Evolutionary conservation across 2,113 vertebrate genomes (phyloP), one percentile per base, ranked within the genome.

Genomic region (Montifringilla adamsi): DNA sequence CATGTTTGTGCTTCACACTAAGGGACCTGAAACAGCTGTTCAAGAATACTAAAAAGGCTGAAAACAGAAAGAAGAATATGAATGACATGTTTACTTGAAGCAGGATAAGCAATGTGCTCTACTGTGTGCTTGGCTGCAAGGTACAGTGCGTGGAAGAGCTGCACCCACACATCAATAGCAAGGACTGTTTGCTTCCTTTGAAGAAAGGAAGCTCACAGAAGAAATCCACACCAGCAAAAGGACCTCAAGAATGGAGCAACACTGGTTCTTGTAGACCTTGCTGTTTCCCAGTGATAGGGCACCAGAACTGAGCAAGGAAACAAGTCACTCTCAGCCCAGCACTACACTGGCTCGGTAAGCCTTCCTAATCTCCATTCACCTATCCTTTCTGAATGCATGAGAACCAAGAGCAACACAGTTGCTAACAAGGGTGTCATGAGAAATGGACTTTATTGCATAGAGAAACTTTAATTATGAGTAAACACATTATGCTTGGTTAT

Each of bases 121-220:
- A 31, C 22, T 58, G 4, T 2, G 33, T 63, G 13, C 47, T 62
- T 69, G 12, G 39, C 18, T 77, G 62, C 19, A 37, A 58, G 16
- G 41, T 11, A 23, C 19, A 53, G 47, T 3, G 1, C 0, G 1
- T 33, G 16, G 24, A 77, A 96, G 44, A 63, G 15, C 35, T 47
- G 55, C 0, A 0, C 3, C 1, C 12, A 10, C 13, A 12, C 8
- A 24, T 26, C 44, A 26, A 11, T 1, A 73, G 26, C 39, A 77
- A 50, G 59, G 33, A 46, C 12, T 85, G 8, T 14, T 49, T 41
- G 9, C 14, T 73, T 73, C 50, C 47, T 82, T 44, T 56, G 47
- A 52, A 66, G 43, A 74, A 73, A 59, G 16, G 20, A 82, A 86
- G 11, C 0, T 0, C 28, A 21, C 35, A 81, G 41, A 58, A 84